Conservation (phyloP, 1,140 invertebrate genomes). For the Papilio aristodemus region DNA sequence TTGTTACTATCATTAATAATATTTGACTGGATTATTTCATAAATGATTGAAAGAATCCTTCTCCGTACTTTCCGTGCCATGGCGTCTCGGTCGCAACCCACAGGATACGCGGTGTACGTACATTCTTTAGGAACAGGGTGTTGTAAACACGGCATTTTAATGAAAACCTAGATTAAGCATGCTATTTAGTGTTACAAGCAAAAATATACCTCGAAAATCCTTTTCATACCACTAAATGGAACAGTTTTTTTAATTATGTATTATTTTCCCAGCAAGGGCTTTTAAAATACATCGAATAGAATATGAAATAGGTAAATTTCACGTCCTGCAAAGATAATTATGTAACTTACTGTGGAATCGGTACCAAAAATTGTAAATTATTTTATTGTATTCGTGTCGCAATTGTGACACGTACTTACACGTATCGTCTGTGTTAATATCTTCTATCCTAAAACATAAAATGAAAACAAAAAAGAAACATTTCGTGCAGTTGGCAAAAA, state of each 20-base stretch:
- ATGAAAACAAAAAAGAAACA: too few relatives aligned
- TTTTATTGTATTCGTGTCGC: too few relatives aligned
- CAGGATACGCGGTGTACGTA: constrained; percentile 48
- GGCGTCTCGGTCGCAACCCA: constrained; percentile 48
- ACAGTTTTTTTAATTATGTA: too few relatives aligned
- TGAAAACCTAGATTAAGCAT: constrained; percentile 34
- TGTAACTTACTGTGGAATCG: too few relatives aligned
- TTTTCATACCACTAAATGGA: constrained; percentile 6
- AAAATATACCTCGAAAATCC: constrained; percentile 23
- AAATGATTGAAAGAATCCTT: constrained; percentile 32
- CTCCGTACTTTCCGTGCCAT: constrained; percentile 38
- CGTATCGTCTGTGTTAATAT: too few relatives aligned
- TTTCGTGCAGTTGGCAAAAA: background rate
- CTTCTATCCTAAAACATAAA: too few relatives aligned
- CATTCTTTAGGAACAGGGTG: constrained; percentile 51
- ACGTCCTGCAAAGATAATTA: too few relatives aligned
- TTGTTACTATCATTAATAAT: background rate
- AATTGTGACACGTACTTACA: too few relatives aligned
- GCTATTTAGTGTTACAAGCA: constrained; percentile 16
- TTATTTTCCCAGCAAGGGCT: too few relatives aligned
- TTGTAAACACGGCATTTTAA: constrained; percentile 34
- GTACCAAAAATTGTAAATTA: too few relatives aligned
- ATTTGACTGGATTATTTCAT: background rate
- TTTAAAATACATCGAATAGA: too few relatives aligned
- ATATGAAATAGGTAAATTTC: too few relatives aligned